Base-by-base conservation (phyloP, 2,888 invertebrate genomes). In the Hofmannophila pseudospretella region DNA sequence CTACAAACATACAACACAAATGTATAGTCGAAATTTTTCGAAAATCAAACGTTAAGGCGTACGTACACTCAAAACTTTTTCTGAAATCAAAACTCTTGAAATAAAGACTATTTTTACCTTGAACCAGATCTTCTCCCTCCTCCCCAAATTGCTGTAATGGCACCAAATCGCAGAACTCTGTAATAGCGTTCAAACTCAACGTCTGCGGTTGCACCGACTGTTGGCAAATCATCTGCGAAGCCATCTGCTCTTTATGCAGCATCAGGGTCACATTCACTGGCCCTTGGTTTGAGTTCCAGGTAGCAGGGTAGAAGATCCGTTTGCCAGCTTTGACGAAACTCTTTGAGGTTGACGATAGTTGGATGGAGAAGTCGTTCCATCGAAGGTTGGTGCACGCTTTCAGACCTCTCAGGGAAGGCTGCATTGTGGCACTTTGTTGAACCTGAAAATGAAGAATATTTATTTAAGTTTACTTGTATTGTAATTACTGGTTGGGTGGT, bases 121-220 rank as follows among this genome's bases (percentile, higher is more conserved):
- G 93, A 32, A 91, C 81, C 58, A 91, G 87, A 55, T 91, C 91
- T 28, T 89, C 88, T 36, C 89, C 89, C 0, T 88, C 87, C 41
- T 88, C 89, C 41, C 88, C 90, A 49, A 93, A 88, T 63, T 92
- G 91, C 53, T 91, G 90, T 43, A 89, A 80, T 12, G 94, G 93
- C 35, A 94, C 91, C 51, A 93, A 72, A 64, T 95, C 95, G 60
- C 92, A 93, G 73, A 95, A 95, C 81, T 95, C 94, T 4, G 93
- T 93, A 20, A 95, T 89, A 4, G 94, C 93, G 50, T 90, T 89
- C 44, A 95, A 76, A 54, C 90, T 91, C 60, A 91, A 86, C 25
- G 90, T 90, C 45, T 90, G 90, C 19, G 90, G 82, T 25, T 89
- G 90, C 4, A 89, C 88, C 5, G 88, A 88, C 41, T 89, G 82